Conservation (phyloP, 2,113 vertebrate genomes). For the Cettia cetti region DNA sequence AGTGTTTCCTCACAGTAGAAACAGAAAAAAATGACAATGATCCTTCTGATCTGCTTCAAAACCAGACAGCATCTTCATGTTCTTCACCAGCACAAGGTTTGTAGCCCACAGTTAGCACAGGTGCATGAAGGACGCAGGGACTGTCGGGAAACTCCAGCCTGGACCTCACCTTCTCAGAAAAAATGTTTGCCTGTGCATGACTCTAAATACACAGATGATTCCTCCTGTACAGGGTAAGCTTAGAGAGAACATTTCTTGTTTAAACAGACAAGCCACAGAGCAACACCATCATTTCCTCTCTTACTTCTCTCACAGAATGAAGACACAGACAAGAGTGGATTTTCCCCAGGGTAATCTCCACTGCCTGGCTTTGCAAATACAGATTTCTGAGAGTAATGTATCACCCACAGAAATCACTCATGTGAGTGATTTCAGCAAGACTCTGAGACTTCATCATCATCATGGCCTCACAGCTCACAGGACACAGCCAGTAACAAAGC, state of each 20-base stretch:
- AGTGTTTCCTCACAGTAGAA: not conserved
- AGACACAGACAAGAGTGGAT: not conserved
- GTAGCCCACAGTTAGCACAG: not conserved
- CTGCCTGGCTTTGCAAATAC: not conserved
- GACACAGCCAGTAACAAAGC: not conserved
- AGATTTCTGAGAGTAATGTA: not conserved
- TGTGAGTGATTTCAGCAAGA: not conserved
- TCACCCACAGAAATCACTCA: not conserved
- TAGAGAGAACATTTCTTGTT: not conserved
- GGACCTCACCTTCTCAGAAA: not conserved
- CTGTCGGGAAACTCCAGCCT: not conserved
- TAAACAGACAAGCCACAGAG: not conserved
- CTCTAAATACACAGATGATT: not conserved
- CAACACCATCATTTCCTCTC: not conserved
- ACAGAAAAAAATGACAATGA: not conserved
- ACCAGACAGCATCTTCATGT: not conserved
- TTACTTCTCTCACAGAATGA: not conserved
- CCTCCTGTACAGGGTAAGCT: not conserved
- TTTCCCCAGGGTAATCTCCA: not conserved
- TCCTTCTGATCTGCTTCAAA: not conserved
- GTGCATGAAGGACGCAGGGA: not conserved
- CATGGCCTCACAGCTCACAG: not conserved
- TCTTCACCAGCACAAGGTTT: not conserved
- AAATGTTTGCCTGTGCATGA: not conserved
- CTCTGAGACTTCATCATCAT: not conserved